Conservation (phyloP, 2,113 vertebrate genomes). For the Malurus melanocephalus region DNA sequence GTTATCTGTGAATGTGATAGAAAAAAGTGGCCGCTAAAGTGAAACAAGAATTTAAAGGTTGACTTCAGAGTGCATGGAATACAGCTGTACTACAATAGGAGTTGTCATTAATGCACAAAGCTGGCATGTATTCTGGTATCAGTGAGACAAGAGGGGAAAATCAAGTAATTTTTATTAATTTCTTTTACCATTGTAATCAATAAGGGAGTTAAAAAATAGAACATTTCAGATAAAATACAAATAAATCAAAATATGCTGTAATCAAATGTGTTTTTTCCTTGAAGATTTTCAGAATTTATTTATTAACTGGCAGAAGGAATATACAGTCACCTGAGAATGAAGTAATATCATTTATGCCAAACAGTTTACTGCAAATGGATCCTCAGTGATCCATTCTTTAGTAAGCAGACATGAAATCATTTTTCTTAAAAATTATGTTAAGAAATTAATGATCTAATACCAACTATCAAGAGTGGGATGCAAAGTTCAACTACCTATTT, state of each 20-base stretch:
- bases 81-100: neutral
- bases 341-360: neutral
- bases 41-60: neutral
- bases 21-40: neutral
- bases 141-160: neutral
- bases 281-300: neutral
- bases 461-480: neutral
- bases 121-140: neutral
- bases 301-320: neutral
- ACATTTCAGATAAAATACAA: neutral
- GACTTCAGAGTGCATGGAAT: neutral
- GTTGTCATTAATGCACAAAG: neutral
- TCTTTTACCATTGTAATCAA: neutral
- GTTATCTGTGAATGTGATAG: neutral
- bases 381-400: neutral
- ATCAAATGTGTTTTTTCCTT: neutral
- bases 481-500: neutral
- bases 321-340: neutral
- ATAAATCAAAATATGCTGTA: neutral
- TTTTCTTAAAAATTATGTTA: neutral
- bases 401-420: neutral
- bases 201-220: neutral
- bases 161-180: neutral
- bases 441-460: neutral
- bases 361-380: neutral